phyloP scores from a whole-genome alignment of 2,113 vertebrate genomes.

The Elephantulus edwardii region DNA sequence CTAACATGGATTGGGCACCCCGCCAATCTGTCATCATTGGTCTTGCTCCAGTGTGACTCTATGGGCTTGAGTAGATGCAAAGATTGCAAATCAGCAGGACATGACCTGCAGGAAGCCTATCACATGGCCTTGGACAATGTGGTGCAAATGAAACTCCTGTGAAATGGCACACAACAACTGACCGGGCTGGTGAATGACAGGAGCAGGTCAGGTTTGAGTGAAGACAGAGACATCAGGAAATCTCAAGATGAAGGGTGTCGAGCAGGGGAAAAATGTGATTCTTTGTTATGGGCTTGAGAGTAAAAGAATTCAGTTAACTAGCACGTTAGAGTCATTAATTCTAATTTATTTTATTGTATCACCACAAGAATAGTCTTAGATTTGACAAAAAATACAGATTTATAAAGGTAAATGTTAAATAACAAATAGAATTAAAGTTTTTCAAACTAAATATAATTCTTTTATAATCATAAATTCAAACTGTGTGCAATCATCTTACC shows the following conservation, averaged over 20 bases:
- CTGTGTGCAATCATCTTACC: neutral
- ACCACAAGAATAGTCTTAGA: neutral
- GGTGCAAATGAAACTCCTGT: conserved; percentile 33
- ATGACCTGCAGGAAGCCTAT: neutral
- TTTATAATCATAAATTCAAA: neutral
- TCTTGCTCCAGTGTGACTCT: neutral
- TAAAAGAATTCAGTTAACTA: conserved; percentile 1
- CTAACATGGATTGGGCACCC: conserved; percentile 14
- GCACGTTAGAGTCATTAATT: neutral
- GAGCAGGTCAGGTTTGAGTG: neutral
- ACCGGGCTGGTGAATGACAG: neutral
- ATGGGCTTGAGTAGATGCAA: neutral
- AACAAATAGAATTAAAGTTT: too few species aligned
- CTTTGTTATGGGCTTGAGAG: neutral
- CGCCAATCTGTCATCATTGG: conserved; percentile 53
- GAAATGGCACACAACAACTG: conserved; percentile 34
- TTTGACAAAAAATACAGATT: neutral
- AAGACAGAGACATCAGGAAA: conserved; percentile 39
- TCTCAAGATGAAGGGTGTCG: neutral
- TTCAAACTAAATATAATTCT: neutral
- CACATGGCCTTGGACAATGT: neutral
- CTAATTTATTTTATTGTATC: neutral
- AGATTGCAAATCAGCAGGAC: conserved; percentile 14
- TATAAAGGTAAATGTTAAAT: neutral
- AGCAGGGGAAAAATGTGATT: neutral